phyloP scores from a whole-genome alignment of 2,888 invertebrate species.

The Charanyca ferruginea region DNA sequence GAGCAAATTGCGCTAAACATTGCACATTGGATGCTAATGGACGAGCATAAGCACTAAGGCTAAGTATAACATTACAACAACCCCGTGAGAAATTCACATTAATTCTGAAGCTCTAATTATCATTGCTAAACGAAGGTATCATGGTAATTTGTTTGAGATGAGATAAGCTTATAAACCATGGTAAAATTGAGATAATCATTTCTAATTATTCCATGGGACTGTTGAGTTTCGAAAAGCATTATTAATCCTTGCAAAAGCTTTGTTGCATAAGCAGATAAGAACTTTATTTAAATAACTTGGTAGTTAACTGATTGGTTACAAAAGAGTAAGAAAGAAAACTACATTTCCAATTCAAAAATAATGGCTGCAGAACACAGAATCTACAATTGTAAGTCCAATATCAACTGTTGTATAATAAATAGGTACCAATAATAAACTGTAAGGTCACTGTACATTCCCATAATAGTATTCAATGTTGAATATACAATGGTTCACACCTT shows the following conservation, averaged over 20 bases:
- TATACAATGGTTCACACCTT: slow-evolving; percentile 35
- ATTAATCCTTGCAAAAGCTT: slow-evolving; percentile 14
- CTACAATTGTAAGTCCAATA: slow-evolving; percentile 7
- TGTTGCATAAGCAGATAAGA: background rate
- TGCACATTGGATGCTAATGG: slow-evolving; percentile 51
- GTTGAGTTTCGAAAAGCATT: background rate
- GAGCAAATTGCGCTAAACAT: slow-evolving; percentile 47
- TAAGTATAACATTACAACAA: slow-evolving; percentile 34
- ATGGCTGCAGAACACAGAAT: background rate
- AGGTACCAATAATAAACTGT: slow-evolving; percentile 24
- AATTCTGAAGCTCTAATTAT: slow-evolving; percentile 53
- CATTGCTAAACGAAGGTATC: slow-evolving; percentile 41
- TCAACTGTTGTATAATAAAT: slow-evolving; percentile 4
- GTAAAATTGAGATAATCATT: slow-evolving; percentile 21
- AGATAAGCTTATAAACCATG: slow-evolving; percentile 34
- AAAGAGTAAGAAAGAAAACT: background rate
- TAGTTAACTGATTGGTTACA: background rate
- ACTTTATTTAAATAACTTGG: background rate
- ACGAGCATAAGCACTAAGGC: slow-evolving; percentile 46
- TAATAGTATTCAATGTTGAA: slow-evolving; percentile 24
- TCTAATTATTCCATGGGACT: slow-evolving; percentile 22
- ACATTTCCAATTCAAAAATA: background rate
- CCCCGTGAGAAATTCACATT: slow-evolving; percentile 55
- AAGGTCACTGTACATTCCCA: slow-evolving; percentile 47
- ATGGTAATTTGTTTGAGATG: slow-evolving; percentile 41